Evolutionary conservation across 2,113 vertebrate species (phyloP).

Genomic region (Pionites leucogaster): DNA sequence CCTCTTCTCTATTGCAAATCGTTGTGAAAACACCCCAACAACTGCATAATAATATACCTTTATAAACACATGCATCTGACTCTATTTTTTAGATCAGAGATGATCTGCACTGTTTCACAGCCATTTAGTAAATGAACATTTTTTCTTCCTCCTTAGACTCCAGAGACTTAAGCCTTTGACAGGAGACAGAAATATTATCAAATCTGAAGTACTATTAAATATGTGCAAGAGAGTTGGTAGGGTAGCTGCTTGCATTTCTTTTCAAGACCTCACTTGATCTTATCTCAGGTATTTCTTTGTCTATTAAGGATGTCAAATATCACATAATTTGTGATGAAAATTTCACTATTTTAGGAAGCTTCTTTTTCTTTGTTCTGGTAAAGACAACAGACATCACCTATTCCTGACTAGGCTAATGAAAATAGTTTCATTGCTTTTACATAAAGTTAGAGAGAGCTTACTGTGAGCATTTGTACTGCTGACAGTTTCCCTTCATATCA

Average conservation of each 20-base stretch:
- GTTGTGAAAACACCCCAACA: neutral
- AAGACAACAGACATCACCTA: neutral
- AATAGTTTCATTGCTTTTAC: neutral
- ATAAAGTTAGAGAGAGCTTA: neutral
- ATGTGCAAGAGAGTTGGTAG: neutral
- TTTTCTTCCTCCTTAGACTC: fast-evolving
- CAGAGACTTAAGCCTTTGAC: neutral
- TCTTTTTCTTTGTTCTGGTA: neutral
- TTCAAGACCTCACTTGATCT: neutral
- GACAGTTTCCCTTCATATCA: neutral
- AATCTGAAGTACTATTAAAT: neutral
- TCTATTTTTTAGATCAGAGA: neutral
- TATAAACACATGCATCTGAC: neutral
- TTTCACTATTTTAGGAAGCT: neutral
- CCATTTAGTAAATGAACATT: neutral
- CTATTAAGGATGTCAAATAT: neutral
- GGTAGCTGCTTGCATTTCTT: neutral
- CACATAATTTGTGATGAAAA: neutral
- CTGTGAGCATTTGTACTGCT: neutral
- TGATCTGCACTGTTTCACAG: neutral
- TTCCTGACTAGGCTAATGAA: neutral
- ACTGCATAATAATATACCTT: neutral
- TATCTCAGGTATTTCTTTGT: neutral
- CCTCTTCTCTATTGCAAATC: neutral
- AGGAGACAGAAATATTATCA: neutral